Evolutionary conservation across 2,888 invertebrate genomes (phyloP).

Genomic region (Panorpa germanica): DNA sequence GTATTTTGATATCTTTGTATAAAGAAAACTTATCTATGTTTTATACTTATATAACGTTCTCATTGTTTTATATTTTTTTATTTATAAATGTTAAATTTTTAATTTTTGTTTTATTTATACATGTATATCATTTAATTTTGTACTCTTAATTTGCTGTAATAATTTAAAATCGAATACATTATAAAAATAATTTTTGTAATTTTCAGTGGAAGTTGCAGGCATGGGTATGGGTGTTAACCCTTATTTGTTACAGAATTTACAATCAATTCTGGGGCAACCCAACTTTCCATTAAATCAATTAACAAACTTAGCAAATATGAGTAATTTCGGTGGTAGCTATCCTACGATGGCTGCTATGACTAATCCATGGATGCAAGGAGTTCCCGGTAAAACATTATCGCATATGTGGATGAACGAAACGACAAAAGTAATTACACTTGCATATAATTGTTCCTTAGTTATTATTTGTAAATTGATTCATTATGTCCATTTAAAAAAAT

Average conservation of each 20-base stretch:
- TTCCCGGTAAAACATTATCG: constrained; percentile 33
- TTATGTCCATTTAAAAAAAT: neutral
- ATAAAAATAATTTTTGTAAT: constrained; percentile 9
- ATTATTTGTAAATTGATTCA: neutral
- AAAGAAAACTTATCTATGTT: constrained; percentile 4
- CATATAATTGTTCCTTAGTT: neutral
- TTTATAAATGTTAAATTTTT: constrained; percentile 1
- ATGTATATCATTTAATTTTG: constrained; percentile 16
- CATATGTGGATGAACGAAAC: constrained; percentile 36
- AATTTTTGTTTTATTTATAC: constrained; percentile 11
- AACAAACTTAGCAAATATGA: no score
- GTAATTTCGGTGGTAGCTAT: no score
- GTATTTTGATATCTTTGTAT: constrained; percentile 7
- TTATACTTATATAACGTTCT: neutral
- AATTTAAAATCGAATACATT: constrained; percentile 3
- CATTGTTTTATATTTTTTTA: constrained; percentile 3
- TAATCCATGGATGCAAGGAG: constrained; percentile 23
- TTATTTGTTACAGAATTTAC: constrained; percentile 22
- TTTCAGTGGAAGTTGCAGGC: constrained; percentile 44
- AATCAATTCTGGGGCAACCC: no score
- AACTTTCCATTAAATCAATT: no score
- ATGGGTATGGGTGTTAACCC: constrained; percentile 26
- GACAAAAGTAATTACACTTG: constrained; percentile 22
- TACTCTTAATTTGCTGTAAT: constrained; percentile 8
- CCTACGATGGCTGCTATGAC: constrained; percentile 23